phyloP scores from a whole-genome alignment of 2,113 vertebrate species.

The Tenebrosternarchus preto region DNA sequence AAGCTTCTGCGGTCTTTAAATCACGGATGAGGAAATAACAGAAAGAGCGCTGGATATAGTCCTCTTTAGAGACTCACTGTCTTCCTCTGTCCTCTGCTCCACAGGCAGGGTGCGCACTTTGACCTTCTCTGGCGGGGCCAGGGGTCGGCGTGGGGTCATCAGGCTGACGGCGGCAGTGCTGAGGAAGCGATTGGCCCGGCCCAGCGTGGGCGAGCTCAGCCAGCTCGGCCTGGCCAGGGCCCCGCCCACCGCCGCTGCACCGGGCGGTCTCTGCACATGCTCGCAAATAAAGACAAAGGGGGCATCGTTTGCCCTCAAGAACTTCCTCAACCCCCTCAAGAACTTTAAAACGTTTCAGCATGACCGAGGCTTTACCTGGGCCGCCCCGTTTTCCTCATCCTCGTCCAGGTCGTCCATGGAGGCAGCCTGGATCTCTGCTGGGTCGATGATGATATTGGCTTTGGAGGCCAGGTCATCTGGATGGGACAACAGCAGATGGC shows the following conservation, averaged over 20 bases:
- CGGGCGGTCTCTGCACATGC: conserved; percentile 78
- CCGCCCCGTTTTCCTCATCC: conserved; percentile 83
- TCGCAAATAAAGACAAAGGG: conserved; percentile 2
- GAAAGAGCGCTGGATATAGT: neutral
- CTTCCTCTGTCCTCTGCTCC: conserved; percentile 92
- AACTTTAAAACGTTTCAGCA: too few relatives aligned
- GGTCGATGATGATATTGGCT: conserved; percentile 94
- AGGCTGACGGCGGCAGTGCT: conserved; percentile 93
- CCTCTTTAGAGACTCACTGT: conserved; percentile 80
- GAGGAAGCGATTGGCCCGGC: conserved; percentile 93
- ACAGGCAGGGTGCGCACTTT: conserved; percentile 86
- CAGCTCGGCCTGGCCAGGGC: conserved; percentile 88
- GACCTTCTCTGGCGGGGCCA: conserved; percentile 85
- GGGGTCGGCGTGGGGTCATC: conserved; percentile 90
- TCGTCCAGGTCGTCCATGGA: conserved; percentile 98
- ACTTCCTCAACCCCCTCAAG: neutral
- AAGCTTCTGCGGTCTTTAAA: neutral
- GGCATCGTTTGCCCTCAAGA: neutral
- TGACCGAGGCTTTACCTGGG: conserved; percentile 74
- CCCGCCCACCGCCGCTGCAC: conserved; percentile 83
- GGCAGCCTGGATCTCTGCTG: conserved; percentile 86
- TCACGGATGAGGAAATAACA: neutral
- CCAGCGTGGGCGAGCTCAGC: conserved; percentile 94
- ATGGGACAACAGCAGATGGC: neutral
- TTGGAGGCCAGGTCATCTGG: conserved; percentile 91